Base-by-base conservation (phyloP, 1,140 invertebrate genomes). In the Nebria ingens region DNA sequence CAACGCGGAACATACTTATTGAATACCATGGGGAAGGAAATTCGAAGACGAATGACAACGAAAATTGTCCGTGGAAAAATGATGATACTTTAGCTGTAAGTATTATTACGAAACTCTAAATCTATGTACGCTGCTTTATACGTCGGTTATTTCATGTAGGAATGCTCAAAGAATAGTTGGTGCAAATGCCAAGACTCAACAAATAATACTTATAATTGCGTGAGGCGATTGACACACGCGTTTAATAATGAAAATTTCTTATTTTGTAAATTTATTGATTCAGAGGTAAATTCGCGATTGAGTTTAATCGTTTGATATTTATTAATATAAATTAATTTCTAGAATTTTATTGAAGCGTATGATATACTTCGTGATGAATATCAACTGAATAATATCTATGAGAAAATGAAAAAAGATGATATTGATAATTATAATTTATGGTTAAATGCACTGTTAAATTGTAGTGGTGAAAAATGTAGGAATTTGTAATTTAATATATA, bases 161-260 rank as follows among this genome's bases (percentile, higher is more conserved):
- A 81, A 59, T 92, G 88, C 62, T 72, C 71, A 45, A 70, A 72
- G 22, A 73, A 79, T 2, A 79, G 78, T 58, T 79, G 75, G 42
- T 93, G 89, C 63, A 91, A 91, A 65, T 93, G 90, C 65, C 81
- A 91, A 71, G 89, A 92, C 68, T 69, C 81, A 0, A 76, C 65
- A 62, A 94, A 94, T 65, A 94, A 94, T 64, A 92, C 91, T 0
- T 94, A 83, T 63, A 72, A 71, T 0, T 95, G 92, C 66, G 58
- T 93, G 2, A 69, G 88, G 51, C 77, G 80, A 55, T 60, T 88
- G 21, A 68, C 71, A 1, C n/a, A 6, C 6, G 25, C 25, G n/a
- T n/a, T n/a, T n/a, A 58, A 76, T 34, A 19, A 65, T 1, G 60
- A 66, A 29, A 79, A 88, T 65, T 78, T 81, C 57, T 79, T 91